Evolutionary conservation across 1,140 invertebrate species (phyloP), one percentile per base, ranked within the genome.

Genomic region (Anthonomus grandis): DNA sequence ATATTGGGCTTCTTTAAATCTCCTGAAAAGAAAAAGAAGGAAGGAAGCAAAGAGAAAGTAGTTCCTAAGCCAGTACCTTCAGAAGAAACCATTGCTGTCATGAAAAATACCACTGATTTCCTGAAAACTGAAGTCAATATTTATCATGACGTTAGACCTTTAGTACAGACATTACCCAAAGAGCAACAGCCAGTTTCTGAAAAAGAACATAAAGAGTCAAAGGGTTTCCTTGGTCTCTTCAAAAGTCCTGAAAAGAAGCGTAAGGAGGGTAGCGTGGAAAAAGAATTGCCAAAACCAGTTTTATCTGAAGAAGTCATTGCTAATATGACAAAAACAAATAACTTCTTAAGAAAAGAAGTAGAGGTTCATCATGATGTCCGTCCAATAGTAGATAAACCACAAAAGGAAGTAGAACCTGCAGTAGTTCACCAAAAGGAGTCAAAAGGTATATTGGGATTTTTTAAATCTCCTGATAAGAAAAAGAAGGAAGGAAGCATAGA

Each of bases 191-290:
- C 31, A 17, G 27, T 23, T 37, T 36, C 62, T 54, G 36, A 49
- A 21, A 57, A 50, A 18, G 37, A 13, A 17, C 23, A 58, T 41
- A 59, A 54, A 13, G 46, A 58, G 45, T 37, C 25, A 25, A 58
- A 62, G 60, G 55, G 56, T n/a, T 46, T 64, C 4, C 60, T 64
- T 58, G 58, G 60, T 3, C 42, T 62, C 24, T 67, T 65, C 47
- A 60, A 59, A 34, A 54, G 47, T 2, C 31, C 42, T 19, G 51
- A 57, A 18, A 57, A 53, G 50, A 58, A 41, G 15, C n/a, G 37
- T 13, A 27, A 57, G 46, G 49, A 58, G 41, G 56, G 47, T 42
- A 59, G 49, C n/a, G 38, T 54, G 25, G 59, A 65, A 19, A 52
- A 49, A 24, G 27, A 38, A n/a, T 13, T 47, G 1, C 23, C 15